Percentiles rank a stretch among this genome's conserved stretches.
phyloP scores from a whole-genome alignment of 2,888 invertebrate genomes.

The Meteorus colon region DNA sequence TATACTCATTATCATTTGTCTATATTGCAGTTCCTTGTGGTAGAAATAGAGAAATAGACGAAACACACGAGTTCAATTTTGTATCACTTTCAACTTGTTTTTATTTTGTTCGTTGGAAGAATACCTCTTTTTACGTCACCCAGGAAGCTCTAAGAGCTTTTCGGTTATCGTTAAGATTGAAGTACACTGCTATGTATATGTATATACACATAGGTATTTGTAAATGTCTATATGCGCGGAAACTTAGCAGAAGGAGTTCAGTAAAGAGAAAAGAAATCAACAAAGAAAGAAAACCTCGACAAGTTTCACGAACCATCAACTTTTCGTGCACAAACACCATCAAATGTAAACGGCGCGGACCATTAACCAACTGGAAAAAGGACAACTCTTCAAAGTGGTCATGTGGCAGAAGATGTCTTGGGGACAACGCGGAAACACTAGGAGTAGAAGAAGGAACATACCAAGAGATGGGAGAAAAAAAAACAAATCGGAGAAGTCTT shows the following conservation, averaged over 20 bases:
- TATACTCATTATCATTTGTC: not conserved
- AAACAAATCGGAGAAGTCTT: not conserved
- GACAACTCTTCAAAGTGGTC: constrained; percentile 7
- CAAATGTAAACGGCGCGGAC: constrained; percentile 38
- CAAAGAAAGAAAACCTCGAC: constrained; percentile 39
- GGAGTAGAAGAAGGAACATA: constrained; percentile 15
- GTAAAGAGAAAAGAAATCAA: constrained; percentile 21
- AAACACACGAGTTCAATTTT: not conserved
- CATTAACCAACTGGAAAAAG: constrained; percentile 38
- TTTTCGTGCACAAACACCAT: constrained; percentile 43
- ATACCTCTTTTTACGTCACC: constrained; percentile 11
- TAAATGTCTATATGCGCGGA: constrained; percentile 10
- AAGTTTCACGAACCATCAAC: constrained; percentile 47
- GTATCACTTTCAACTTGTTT: not conserved
- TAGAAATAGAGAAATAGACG: not conserved
- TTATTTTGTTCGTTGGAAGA: not conserved
- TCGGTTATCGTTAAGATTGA: constrained; percentile 46
- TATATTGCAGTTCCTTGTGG: not conserved
- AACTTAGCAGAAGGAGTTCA: not conserved
- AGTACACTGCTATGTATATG: constrained; percentile 26
- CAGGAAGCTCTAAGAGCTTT: constrained; percentile 46
- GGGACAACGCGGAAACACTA: constrained; percentile 6
- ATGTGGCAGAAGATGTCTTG: constrained; percentile 1
- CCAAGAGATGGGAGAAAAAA: not conserved
- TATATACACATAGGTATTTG: not conserved